These are phyloP conservation scores for Malachius bipustulatus DNA, from an alignment of 2,888 invertebrate genomes.

Conservation along the genomic window DNA sequence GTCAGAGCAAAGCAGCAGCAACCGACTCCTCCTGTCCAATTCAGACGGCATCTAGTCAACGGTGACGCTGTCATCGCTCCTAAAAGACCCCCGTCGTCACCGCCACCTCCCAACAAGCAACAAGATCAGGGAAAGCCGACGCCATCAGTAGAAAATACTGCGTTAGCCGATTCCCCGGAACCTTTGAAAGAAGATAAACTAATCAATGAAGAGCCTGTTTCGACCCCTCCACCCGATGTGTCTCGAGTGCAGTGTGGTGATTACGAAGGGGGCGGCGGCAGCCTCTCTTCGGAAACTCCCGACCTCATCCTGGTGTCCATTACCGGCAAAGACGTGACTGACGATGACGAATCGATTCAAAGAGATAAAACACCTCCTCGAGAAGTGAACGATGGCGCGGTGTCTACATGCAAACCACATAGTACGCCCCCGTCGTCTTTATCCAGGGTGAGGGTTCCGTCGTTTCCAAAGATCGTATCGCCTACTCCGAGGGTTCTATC, in stretches of 20 bases:
- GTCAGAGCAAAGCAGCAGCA: constrained; percentile 37
- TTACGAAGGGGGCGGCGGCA: constrained; percentile 16
- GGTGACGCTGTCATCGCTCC: constrained; percentile 24
- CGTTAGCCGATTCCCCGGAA: neutral
- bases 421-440: too few species aligned
- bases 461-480: too few species aligned
- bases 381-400: too few species aligned
- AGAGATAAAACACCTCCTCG: too few species aligned
- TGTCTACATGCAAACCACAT: too few species aligned
- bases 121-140: constrained; percentile 9
- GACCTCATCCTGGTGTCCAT: constrained; percentile 41
- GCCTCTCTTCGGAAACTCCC: constrained; percentile 34
- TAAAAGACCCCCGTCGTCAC: constrained; percentile 30
- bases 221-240: constrained; percentile 34
- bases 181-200: neutral
- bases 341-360: too few species aligned
- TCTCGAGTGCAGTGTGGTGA: constrained; percentile 26
- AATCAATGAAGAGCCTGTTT: constrained; percentile 16
- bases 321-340: too few species aligned
- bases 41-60: constrained; percentile 36
- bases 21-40: constrained; percentile 35
- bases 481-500: too few species aligned
- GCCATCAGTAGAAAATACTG: neutral
- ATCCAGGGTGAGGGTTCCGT: too few species aligned
- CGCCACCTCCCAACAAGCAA: constrained; percentile 32